Evolutionary conservation across 1,140 invertebrate species (phyloP).

Genomic region (Drosophila equinoxialis): DNA sequence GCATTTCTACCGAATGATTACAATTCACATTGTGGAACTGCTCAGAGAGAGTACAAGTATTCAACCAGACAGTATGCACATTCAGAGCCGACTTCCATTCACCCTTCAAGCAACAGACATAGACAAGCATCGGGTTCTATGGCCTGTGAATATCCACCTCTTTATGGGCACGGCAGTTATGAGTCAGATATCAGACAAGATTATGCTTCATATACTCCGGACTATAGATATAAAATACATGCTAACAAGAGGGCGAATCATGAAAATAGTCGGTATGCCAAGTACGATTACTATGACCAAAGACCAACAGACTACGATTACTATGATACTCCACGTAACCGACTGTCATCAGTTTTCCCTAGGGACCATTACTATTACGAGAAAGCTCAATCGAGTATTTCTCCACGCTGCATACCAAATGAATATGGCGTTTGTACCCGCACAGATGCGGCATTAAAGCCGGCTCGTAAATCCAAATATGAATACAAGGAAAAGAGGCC

Average conservation of each 20-base stretch:
- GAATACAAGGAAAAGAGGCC: background rate
- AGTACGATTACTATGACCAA: background rate
- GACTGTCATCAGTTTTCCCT: background rate
- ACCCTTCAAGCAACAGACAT: too few relatives aligned
- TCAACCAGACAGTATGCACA: background rate
- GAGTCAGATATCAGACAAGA: background rate
- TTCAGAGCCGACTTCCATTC: background rate
- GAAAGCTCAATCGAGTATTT: background rate
- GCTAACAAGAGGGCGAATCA: background rate
- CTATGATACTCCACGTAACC: background rate
- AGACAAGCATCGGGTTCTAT: constrained; percentile 21
- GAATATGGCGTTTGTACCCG: background rate
- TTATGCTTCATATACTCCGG: background rate
- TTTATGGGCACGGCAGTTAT: background rate
- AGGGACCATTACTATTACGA: background rate
- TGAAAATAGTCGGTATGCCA: background rate
- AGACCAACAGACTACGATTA: background rate
- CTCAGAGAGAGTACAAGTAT: background rate
- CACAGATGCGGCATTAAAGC: too few relatives aligned
- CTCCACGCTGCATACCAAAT: background rate
- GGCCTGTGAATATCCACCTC: constrained; percentile 5
- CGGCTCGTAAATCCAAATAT: background rate
- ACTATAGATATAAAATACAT: background rate
- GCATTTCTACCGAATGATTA: background rate
- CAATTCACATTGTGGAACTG: background rate